A percentile compares a stretch with the other conserved stretches of the same genome.
phyloP scores from a whole-genome alignment of 2,888 invertebrate species.

The Sympetrum striolatum region DNA sequence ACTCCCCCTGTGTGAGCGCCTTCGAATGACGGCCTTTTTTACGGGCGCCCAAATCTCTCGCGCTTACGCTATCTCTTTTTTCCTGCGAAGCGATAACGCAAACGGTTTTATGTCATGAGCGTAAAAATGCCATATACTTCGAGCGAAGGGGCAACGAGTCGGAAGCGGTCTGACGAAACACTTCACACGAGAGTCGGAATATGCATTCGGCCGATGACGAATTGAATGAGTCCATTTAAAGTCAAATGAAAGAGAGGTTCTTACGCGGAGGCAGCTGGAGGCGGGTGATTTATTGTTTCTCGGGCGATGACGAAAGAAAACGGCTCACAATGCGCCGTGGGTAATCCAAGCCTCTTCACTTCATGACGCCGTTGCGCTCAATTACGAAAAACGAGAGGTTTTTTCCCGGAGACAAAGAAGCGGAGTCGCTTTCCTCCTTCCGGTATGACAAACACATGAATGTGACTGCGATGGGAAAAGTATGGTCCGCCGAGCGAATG shows the following conservation, averaged over 20 bases:
- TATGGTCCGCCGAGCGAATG: too few relatives aligned
- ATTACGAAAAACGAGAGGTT: too few relatives aligned
- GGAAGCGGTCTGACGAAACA: not conserved
- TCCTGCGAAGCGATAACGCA: not conserved
- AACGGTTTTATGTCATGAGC: not conserved
- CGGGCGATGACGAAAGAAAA: not conserved
- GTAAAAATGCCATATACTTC: not conserved
- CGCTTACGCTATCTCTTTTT: not conserved
- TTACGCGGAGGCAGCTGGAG: not conserved
- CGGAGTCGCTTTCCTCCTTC: too few relatives aligned
- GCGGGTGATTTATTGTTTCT: not conserved
- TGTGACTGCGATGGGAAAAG: too few relatives aligned
- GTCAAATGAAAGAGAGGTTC: not conserved
- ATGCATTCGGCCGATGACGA: not conserved
- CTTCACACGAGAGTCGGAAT: not conserved
- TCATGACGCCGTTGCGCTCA: not conserved
- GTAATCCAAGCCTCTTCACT: not conserved
- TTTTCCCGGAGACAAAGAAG: too few relatives aligned
- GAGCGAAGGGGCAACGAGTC: not conserved
- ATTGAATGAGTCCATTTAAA: not conserved
- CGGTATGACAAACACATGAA: too few relatives aligned
- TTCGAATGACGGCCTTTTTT: not conserved
- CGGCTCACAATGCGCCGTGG: not conserved
- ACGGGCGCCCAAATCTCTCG: not conserved
- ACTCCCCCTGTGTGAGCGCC: not conserved